phyloP scores from a whole-genome alignment of 2,797 vertebrate species.

The Falco rusticolus region DNA sequence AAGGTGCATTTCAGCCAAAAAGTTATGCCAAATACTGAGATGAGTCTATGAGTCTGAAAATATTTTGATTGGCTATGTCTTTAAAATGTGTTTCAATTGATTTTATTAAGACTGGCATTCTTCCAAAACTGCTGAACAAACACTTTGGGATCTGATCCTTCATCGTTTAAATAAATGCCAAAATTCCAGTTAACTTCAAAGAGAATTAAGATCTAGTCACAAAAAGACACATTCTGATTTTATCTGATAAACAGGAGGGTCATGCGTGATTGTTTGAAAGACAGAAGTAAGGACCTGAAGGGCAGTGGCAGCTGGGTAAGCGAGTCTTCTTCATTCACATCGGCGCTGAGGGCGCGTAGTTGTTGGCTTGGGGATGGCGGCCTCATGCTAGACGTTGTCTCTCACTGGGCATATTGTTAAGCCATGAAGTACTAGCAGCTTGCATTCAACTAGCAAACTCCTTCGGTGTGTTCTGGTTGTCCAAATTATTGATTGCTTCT shows the following conservation, averaged over 20 bases:
- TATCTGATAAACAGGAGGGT: background rate
- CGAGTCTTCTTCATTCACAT: accelerated
- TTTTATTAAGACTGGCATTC: conserved; percentile 30
- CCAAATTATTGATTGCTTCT: background rate
- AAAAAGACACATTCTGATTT: background rate
- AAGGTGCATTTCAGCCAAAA: background rate
- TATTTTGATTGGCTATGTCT: conserved; percentile 38
- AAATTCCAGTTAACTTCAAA: conserved; percentile 23
- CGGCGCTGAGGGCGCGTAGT: accelerated
- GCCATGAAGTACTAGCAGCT: background rate
- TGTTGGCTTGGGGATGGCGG: background rate
- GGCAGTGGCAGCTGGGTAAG: background rate
- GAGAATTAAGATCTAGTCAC: background rate
- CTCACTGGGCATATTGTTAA: background rate
- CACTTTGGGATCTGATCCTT: conserved; percentile 11
- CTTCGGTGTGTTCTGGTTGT: background rate
- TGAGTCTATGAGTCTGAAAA: conserved; percentile 20
- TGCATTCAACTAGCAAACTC: background rate
- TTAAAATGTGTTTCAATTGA: conserved; percentile 17
- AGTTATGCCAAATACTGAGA: background rate
- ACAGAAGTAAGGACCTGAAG: background rate
- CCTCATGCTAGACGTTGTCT: background rate
- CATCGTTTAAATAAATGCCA: background rate
- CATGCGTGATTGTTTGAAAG: background rate
- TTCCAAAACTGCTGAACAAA: conserved; percentile 44